Conservation (phyloP, 2,113 vertebrate species). For the Gobiocypris rarus region DNA sequence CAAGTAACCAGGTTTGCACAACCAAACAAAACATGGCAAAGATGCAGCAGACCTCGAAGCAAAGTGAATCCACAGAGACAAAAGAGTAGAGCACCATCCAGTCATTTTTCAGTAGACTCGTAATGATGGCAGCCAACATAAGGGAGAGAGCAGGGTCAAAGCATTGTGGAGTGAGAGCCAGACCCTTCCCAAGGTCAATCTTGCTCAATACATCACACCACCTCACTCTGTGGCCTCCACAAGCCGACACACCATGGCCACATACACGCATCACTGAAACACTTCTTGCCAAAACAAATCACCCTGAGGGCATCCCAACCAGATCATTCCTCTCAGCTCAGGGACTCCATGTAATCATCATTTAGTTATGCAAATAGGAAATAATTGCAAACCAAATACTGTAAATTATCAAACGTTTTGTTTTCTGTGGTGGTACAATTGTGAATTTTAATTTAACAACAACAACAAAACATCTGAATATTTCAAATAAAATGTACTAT, state of each 20-base stretch:
- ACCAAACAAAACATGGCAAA: conserved; percentile 34
- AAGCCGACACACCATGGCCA: conserved; percentile 45
- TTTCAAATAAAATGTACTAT: neutral
- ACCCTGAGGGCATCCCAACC: conserved; percentile 2
- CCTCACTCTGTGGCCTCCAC: conserved; percentile 39
- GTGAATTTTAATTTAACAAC: neutral
- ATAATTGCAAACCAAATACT: neutral
- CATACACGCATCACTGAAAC: conserved; percentile 25
- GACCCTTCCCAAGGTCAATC: conserved; percentile 52
- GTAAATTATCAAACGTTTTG: neutral
- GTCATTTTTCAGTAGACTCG: conserved; percentile 49
- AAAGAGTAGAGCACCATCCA: neutral
- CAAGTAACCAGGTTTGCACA: neutral
- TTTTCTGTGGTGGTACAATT: neutral
- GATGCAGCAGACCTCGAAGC: conserved; percentile 21
- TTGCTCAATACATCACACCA: conserved; percentile 49
- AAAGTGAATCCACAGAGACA: conserved; percentile 11
- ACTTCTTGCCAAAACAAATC: conserved; percentile 48
- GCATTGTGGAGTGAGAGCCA: conserved; percentile 28
- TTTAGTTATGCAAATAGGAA: conserved; percentile 12
- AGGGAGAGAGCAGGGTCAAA: conserved; percentile 2
- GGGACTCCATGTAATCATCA: conserved; percentile 17
- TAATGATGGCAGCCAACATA: conserved; percentile 52
- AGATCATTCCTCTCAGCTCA: conserved; percentile 42
- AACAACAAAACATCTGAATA: neutral